A percentile compares a stretch with the other conserved stretches of the same genome.
These are phyloP conservation scores for Synergus laeviventris DNA, from an alignment of 2,888 invertebrate genomes.

Conservation along the genomic window DNA sequence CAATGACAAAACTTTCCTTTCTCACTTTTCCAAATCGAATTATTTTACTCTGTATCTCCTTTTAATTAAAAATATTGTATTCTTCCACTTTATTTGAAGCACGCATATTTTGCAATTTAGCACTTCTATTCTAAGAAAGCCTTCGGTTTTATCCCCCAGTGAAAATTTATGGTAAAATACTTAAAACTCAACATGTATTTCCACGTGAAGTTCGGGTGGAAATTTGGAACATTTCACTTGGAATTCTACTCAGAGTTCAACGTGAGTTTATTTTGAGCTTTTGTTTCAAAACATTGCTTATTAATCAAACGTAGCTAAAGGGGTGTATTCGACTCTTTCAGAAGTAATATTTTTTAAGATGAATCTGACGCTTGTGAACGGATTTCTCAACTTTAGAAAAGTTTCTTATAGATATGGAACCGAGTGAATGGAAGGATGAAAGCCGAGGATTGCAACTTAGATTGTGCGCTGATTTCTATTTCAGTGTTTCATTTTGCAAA, in stretches of 20 bases:
- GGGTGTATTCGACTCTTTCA: too few species aligned
- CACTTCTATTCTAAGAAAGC: too few species aligned
- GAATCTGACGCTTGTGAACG: background rate
- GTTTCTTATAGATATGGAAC: background rate
- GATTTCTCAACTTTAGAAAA: background rate
- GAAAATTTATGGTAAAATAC: too few species aligned
- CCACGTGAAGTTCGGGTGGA: too few species aligned
- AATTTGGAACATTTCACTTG: too few species aligned
- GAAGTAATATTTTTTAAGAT: background rate
- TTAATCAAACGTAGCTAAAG: too few species aligned
- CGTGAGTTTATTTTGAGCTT: too few species aligned
- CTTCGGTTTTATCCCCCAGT: too few species aligned
- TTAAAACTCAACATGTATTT: too few species aligned
- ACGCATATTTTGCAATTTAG: too few species aligned
- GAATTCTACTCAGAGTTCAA: too few species aligned
- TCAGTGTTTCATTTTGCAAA: background rate
- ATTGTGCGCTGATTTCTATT: conserved; percentile 8
- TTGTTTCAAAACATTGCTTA: too few species aligned
- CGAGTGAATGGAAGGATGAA: background rate
- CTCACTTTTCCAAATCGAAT: background rate
- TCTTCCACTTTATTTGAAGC: background rate
- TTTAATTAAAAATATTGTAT: background rate
- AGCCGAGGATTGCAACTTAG: background rate
- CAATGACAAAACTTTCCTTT: background rate
- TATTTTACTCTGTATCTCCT: background rate